Evolutionary conservation across 2,113 vertebrate genomes (phyloP).

Genomic region (Istiophorus platypterus): DNA sequence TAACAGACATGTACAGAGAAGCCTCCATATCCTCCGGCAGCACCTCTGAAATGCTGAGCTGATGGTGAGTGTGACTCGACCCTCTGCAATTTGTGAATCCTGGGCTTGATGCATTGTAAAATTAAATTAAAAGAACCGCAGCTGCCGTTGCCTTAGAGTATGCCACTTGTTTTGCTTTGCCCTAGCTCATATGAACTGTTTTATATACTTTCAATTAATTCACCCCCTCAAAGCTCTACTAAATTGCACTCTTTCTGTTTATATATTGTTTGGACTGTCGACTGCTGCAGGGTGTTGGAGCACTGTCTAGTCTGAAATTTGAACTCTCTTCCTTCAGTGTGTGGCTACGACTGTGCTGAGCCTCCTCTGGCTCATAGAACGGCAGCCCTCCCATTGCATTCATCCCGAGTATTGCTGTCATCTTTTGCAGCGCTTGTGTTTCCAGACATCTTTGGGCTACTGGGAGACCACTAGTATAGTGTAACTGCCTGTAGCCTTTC

Average conservation of each 20-base stretch:
- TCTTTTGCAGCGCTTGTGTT: conserved; percentile 23
- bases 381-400: neutral
- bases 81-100: neutral
- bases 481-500: neutral
- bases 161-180: conserved; percentile 13
- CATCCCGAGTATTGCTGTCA: conserved; percentile 21
- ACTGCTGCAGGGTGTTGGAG: conserved; percentile 11
- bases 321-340: neutral
- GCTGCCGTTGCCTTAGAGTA: conserved; percentile 2
- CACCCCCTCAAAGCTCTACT: neutral
- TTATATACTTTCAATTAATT: neutral
- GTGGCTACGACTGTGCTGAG: neutral
- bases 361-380: neutral
- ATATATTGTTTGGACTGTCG: neutral
- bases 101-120: conserved; percentile 3
- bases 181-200: neutral
- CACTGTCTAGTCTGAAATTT: neutral
- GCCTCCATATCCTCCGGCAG: neutral
- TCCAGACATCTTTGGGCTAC: conserved; percentile 38
- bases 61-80: neutral
- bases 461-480: conserved; percentile 13
- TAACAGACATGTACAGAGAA: neutral
- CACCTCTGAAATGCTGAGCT: conserved; percentile 6
- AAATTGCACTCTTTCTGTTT: neutral
- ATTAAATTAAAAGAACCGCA: too few relatives aligned